phyloP scores from a whole-genome alignment of 1,140 invertebrate genomes.

The Cecropterus lyciades region DNA sequence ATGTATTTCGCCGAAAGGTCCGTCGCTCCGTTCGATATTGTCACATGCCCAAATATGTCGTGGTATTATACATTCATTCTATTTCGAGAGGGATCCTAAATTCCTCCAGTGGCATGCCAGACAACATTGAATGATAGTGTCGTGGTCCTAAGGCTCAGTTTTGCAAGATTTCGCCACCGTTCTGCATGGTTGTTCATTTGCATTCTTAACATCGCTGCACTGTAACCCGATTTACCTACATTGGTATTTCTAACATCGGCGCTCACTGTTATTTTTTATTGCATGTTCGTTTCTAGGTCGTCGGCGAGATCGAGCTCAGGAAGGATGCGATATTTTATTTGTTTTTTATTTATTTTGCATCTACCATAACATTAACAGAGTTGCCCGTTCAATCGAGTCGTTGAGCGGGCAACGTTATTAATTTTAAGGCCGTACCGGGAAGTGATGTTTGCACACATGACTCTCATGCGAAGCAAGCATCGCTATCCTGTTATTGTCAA shows the following conservation, averaged over 20 bases:
- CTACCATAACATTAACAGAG: constrained; percentile 60
- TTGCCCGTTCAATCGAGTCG: constrained; percentile 40
- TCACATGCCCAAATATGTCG: constrained; percentile 5
- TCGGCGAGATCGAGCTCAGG: constrained; percentile 52
- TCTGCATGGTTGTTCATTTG: constrained; percentile 82
- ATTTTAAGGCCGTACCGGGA: constrained; percentile 57
- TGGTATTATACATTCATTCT: constrained; percentile 22
- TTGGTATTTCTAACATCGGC: constrained; percentile 71
- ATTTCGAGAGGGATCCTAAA: constrained; percentile 25
- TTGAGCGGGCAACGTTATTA: constrained; percentile 45
- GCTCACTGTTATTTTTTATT: constrained; percentile 68
- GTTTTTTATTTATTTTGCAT: constrained; percentile 60
- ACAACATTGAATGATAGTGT: constrained; percentile 52
- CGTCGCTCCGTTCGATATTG: too few relatives aligned
- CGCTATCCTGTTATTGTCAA: constrained; percentile 48
- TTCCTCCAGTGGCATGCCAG: constrained; percentile 41
- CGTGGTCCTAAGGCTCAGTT: constrained; percentile 61
- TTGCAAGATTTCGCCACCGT: constrained; percentile 72
- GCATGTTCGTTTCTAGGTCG: constrained; percentile 76
- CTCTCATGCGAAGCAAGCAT: constrained; percentile 44
- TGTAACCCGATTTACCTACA: constrained; percentile 73
- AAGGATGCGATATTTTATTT: constrained; percentile 50
- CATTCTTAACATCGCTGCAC: constrained; percentile 79
- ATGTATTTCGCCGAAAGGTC: too few relatives aligned
- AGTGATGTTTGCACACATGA: constrained; percentile 45